phyloP scores from a whole-genome alignment of 2,888 invertebrate genomes.

The Nomada fucata region DNA sequence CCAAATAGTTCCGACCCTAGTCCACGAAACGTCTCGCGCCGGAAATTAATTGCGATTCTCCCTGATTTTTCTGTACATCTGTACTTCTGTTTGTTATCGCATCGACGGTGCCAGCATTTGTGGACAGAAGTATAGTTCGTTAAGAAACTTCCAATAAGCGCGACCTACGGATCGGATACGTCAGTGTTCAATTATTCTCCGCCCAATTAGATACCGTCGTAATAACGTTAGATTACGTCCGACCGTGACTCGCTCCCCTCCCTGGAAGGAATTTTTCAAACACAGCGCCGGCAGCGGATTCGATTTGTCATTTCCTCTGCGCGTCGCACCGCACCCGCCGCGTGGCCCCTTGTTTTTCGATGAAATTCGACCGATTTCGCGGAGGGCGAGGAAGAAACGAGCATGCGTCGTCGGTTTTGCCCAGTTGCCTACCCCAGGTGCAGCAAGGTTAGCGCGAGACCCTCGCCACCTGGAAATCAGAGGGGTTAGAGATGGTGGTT shows the following conservation, averaged over 20 bases:
- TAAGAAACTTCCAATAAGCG: background rate
- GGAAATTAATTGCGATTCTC: conserved; percentile 21
- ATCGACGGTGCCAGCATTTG: too few relatives aligned
- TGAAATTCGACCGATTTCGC: conserved; percentile 22
- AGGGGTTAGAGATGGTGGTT: conserved; percentile 69
- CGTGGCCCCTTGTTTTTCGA: background rate
- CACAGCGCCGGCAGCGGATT: background rate
- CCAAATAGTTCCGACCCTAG: too few relatives aligned
- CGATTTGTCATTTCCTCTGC: conserved; percentile 14
- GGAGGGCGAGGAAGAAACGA: background rate
- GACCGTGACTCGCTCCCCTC: background rate
- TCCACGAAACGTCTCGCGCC: too few relatives aligned
- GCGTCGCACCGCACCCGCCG: background rate
- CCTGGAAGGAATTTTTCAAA: background rate
- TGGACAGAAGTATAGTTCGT: too few relatives aligned
- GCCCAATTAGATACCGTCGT: background rate
- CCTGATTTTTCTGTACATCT: conserved; percentile 6
- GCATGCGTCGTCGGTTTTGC: conserved; percentile 12
- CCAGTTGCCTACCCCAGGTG: conserved; percentile 14
- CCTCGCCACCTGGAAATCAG: conserved; percentile 46
- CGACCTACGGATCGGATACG: background rate
- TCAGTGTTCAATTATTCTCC: background rate
- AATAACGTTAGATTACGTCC: background rate
- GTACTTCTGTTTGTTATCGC: conserved; percentile 29
- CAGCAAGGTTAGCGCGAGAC: conserved; percentile 46